Evolutionary conservation across 2,888 invertebrate genomes (phyloP), one percentile per base, ranked within the genome.

Genomic region (Conomelus anceps): DNA sequence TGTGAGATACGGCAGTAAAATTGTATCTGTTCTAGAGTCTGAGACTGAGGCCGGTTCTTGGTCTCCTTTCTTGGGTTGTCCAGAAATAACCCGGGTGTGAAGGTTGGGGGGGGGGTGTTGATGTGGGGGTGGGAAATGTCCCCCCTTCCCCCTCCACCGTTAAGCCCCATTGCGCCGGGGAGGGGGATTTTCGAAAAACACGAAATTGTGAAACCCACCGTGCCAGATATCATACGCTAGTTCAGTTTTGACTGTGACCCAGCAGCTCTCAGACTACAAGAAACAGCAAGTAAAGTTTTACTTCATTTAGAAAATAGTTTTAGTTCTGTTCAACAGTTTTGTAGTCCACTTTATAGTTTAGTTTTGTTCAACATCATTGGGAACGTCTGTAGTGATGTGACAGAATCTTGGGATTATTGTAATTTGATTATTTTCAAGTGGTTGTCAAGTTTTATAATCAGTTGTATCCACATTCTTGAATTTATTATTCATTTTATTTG

Each of bases 51-150:
- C 23, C 85, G 84, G 88, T 29, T 63, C 88, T 85, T 24, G 20
- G 93, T 94, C 94, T 94, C 95, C 95, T 95, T 95, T 95, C 95
- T 95, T 95, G 95, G 95, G 91, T 90, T 91, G 91, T 93, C 94
- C 94, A 94, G 94, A 94, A 94, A 94, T 94, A 94, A 94, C 91
- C 91, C 91, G 84, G 41, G 89, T 88, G 91, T 86, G 89, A 90
- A 85, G 90, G 86, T 29, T 85, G 20, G 90, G 89, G 89, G 87
- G 85, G 90, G n/a, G n/a, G n/a, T n/a, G n/a, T n/a, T n/a, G n/a
- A n/a, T 88, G 87, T 86, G 89, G 23, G 89, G 84, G 85, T 41
- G 85, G 84, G 87, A 85, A 26, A 34, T 29, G n/a, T 17, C 34
- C 11, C 34, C 34, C 86, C 41, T 63, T 29, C 23, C 89, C 86